Percentiles rank a stretch among this genome's conserved stretches.
Evolutionary conservation across 2,888 invertebrate genomes (phyloP).

Genomic region (Rhingia campestris): DNA sequence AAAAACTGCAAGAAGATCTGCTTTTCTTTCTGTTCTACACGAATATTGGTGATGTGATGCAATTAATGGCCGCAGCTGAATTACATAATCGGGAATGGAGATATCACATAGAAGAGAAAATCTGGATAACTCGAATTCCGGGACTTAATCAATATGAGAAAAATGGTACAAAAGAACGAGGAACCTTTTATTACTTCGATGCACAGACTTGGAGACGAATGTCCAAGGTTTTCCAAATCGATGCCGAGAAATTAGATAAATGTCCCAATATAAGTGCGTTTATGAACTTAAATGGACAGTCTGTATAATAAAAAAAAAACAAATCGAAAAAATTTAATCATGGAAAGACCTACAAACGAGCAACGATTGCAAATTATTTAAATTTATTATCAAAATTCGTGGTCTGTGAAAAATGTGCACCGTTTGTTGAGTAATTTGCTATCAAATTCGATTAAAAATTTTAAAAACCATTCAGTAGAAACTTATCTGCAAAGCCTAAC

Average conservation of each 20-base stretch:
- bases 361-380: no score
- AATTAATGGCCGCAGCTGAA: conserved; percentile 98
- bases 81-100: conserved; percentile 99
- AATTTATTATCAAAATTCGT: no score
- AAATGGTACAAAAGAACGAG: conserved; percentile 97
- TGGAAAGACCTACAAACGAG: no score
- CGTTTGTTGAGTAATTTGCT: no score
- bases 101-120: conserved; percentile 99
- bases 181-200: conserved; percentile 99
- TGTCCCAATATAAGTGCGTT: conserved; percentile 83
- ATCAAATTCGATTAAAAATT: no score
- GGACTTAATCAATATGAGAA: conserved; percentile 96
- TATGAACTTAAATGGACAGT: conserved; percentile 83
- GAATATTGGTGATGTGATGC: conserved; percentile 98
- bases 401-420: no score
- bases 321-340: conserved; percentile 78
- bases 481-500: no score
- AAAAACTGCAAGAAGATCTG: conserved; percentile 98
- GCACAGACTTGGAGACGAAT: conserved; percentile 99
- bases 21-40: conserved; percentile 99
- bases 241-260: conserved; percentile 98
- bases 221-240: conserved; percentile 98
- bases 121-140: conserved; percentile 99
- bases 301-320: conserved; percentile 83
- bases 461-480: no score